A percentile compares a stretch with the other conserved stretches of the same genome.
Conservation (phyloP, 2,888 invertebrate genomes). For the Crossocerus cetratus region DNA sequence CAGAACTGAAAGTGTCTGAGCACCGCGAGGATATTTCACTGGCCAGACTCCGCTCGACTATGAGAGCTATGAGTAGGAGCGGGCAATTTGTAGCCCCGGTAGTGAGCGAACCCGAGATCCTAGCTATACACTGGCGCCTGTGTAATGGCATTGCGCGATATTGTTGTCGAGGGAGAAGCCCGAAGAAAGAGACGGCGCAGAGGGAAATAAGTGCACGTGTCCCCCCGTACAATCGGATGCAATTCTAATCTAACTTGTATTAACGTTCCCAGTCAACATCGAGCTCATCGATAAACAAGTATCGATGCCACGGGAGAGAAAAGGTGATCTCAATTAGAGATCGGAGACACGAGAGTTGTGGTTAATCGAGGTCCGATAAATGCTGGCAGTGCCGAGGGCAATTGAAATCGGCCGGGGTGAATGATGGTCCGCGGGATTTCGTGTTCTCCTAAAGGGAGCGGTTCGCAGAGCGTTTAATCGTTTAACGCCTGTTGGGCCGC, state of each 20-base stretch:
- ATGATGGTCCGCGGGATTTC: slow-evolving; percentile 16
- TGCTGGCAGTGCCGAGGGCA: neutral
- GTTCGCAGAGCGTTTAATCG: too few relatives aligned
- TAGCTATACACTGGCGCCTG: slow-evolving; percentile 7
- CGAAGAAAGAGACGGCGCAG: slow-evolving; percentile 39
- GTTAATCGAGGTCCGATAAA: slow-evolving; percentile 51
- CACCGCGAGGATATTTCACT: slow-evolving; percentile 28
- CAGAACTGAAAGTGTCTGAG: slow-evolving; percentile 28
- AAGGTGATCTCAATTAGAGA: slow-evolving; percentile 52
- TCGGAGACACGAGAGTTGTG: slow-evolving; percentile 6
- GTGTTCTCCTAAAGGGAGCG: too few relatives aligned
- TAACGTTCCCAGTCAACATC: slow-evolving; percentile 35
- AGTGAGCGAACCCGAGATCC: slow-evolving; percentile 13
- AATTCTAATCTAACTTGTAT: slow-evolving; percentile 44
- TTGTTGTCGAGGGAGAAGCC: slow-evolving; percentile 29
- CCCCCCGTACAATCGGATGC: slow-evolving; percentile 30
- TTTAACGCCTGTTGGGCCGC: slow-evolving; percentile 7
- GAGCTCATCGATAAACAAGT: slow-evolving; percentile 17
- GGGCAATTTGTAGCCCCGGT: slow-evolving; percentile 2
- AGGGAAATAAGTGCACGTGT: slow-evolving; percentile 11
- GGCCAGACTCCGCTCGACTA: slow-evolving; percentile 12
- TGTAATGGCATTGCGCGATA: too few relatives aligned
- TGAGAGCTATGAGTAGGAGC: slow-evolving; percentile 8
- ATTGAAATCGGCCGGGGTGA: slow-evolving; percentile 11
- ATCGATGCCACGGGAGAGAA: neutral